Evolutionary conservation across 2,888 invertebrate species (phyloP), one percentile per base, ranked within the genome.

Genomic region (Drosophila rellima): DNA sequence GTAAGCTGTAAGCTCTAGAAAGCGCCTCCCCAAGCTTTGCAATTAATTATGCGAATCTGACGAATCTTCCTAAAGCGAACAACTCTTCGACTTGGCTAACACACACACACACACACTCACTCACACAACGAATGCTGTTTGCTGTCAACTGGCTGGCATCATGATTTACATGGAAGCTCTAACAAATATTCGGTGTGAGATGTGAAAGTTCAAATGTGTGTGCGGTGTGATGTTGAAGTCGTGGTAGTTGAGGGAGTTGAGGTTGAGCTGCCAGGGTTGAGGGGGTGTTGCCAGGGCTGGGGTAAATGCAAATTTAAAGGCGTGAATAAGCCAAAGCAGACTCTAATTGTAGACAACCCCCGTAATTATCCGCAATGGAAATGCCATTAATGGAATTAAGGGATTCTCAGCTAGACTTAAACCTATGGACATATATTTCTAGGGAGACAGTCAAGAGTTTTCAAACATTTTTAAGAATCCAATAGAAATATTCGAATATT

Each of bases 31-130:
- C 80, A 78, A 89, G 88, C 81, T 86, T 83, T 74, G 90, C 87
- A 91, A 90, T 90, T 90, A 91, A 91, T 90, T 90, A 91, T 90
- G 82, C 82, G 88, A 90, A 90, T 90, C 90, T 91, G 91, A 87
- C 89, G 86, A 87, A 87, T 84, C 82, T 85, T 90, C 75, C 90
- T 80, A 71, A 56, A 84, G 78, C 75, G 78, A 64, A 47, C 89
- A 89, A 88, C 89, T 89, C 83, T 83, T 83, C 88, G 83, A 87
- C 88, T 83, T 81, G 73, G 69, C 75, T 74, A 77, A 61, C 20
- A 69, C 42, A 66, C 33, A 63, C 33, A 45, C 17, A 59, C 40
- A 50, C 26, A 39, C 45, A 29, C 64, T 23, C 57, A 51, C 44
- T 48, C 51, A 62, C 47, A 55, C 42, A 63, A 65, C 23, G 29